Evolutionary conservation across 1,140 invertebrate genomes (phyloP), one percentile per base, ranked within the genome.

Genomic region (Medauroidea extradentata): DNA sequence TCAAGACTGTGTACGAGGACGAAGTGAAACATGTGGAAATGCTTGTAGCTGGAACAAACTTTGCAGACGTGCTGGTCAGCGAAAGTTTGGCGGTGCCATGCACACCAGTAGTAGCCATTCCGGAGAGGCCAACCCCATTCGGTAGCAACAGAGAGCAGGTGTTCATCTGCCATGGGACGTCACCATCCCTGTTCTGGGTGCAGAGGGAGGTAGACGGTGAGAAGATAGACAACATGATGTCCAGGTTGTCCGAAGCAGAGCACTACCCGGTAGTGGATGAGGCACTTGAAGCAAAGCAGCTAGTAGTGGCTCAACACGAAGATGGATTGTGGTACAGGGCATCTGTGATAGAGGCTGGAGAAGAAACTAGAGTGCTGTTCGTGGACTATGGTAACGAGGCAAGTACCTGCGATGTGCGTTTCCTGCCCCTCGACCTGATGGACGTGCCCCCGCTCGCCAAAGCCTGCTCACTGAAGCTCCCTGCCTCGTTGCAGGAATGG

Each of bases 301-400:
- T 83, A 19, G 60, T 81, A 0, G 69, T 77, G 59, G 76, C 41
- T 23, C 87, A 83, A 67, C 73, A 78, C 0, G 82, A 85, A 19
- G 85, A 86, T 61, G 74, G 77, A 25, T 71, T 78, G 11, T 89
- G 82, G 78, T 89, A 89, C 60, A 75, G 87, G 50, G 84, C 83
- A 0, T 79, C 84, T 67, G 76, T 88, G 38, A 71, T 87, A 24
- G 79, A 80, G 7, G 78, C 83, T 43, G 79, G 80, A 1, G 81
- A 83, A 2, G 75, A 63, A 41, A 62, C 68, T 4, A 83, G 86
- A 72, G 85, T 88, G 1, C 67, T 85, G 1, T 88, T 87, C 64
- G 82, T 88, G 69, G 88, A 90, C 74, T 89, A 89, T 65, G 87
- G 87, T 21, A 89, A 89, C 69, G 82, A 81, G 0, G 82, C 83